A percentile compares a stretch with the other conserved stretches of the same genome.
Evolutionary conservation across 2,113 vertebrate genomes (phyloP).

Genomic region (Oncorhynchus tshawytscha): DNA sequence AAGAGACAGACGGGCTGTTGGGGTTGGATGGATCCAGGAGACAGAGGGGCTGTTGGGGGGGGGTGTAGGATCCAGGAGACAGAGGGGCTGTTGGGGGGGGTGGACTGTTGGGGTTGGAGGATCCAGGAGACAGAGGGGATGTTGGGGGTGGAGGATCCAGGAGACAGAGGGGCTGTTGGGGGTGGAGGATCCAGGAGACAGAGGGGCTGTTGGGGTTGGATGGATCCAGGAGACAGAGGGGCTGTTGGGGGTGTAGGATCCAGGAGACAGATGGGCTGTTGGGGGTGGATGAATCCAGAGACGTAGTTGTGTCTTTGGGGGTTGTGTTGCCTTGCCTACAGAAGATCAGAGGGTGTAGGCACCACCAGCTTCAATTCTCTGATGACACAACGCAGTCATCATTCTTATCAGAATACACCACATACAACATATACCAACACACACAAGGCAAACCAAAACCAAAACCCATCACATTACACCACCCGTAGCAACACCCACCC

Average conservation of each 20-base stretch:
- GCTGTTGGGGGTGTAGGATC: background rate
- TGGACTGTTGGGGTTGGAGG: no score
- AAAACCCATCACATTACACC: no score
- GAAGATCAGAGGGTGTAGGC: background rate
- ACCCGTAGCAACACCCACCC: no score
- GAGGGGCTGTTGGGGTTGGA: no score
- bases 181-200: no score
- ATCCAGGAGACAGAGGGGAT: no score
- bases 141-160: no score
- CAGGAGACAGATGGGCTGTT: background rate
- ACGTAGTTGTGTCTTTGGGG: no score
- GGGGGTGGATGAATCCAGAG: background rate
- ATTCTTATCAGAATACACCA: background rate
- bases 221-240: background rate
- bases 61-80: background rate
- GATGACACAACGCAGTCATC: background rate
- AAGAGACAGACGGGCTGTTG: no score
- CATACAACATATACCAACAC: no score
- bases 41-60: slow-evolving; percentile 11
- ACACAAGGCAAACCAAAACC: no score
- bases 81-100: background rate
- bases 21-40: background rate
- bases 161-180: no score
- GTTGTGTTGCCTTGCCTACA: background rate
- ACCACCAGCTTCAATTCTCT: background rate